Percentiles rank a stretch among this genome's conserved stretches.
Evolutionary conservation across 2,797 vertebrate species (phyloP).

Genomic region (Chaunax sp.): DNA sequence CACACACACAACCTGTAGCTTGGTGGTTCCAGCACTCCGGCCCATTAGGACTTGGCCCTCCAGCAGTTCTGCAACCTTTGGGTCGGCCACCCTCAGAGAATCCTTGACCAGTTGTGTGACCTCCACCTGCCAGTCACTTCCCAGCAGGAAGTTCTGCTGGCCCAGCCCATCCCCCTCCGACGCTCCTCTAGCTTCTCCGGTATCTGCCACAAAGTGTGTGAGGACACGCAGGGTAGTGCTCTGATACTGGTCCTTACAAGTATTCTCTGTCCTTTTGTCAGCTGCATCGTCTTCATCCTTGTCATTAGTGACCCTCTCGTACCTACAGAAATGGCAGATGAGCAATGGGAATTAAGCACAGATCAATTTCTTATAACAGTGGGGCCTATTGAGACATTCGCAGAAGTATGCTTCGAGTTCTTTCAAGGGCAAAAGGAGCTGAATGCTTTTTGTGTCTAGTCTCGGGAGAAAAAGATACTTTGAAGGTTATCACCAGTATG

Average conservation of each 20-base stretch:
- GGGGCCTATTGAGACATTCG: neutral
- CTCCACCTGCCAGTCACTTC: conserved; percentile 93
- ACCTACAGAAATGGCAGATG: conserved; percentile 54
- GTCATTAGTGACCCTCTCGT: conserved; percentile 68
- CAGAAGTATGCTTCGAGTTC: neutral
- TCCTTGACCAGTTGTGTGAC: conserved; percentile 91
- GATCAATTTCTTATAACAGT: neutral
- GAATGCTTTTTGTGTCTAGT: conserved; percentile 15
- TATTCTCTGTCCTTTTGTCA: conserved; percentile 81
- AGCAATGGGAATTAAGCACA: neutral
- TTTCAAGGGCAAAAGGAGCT: conserved; percentile 13
- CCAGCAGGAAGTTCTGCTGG: conserved; percentile 87
- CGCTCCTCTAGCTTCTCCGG: conserved; percentile 58
- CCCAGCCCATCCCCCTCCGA: conserved; percentile 77
- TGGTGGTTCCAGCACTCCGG: conserved; percentile 87
- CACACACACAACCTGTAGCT: conserved; percentile 86
- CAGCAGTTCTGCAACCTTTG: conserved; percentile 85
- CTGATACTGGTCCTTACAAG: conserved; percentile 89
- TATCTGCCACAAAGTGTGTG: conserved; percentile 91
- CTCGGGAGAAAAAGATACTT: neutral
- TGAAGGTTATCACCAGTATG: conserved; percentile 30
- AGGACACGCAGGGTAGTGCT: conserved; percentile 90
- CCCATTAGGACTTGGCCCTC: conserved; percentile 87
- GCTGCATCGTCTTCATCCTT: conserved; percentile 62
- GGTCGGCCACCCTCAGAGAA: conserved; percentile 88